A percentile compares a stretch with the other conserved stretches of the same genome.
Conservation (phyloP, 1,140 invertebrate genomes). For the Onthophagus taurus region DNA sequence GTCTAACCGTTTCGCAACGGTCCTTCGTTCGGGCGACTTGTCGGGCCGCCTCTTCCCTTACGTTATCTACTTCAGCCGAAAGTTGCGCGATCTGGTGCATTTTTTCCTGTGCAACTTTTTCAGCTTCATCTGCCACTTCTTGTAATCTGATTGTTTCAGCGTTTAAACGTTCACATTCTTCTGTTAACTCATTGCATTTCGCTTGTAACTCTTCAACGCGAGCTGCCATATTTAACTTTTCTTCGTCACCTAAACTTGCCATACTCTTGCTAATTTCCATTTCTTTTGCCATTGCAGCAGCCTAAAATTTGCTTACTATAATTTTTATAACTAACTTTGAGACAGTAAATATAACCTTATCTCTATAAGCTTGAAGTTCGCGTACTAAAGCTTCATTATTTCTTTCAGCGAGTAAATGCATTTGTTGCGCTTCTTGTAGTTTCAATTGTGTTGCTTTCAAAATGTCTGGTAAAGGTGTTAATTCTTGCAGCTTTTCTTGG, state of each 20-base stretch:
- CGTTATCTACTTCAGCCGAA: conserved; percentile 53
- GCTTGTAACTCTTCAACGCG: conserved; percentile 35
- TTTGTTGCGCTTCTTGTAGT: conserved; percentile 58
- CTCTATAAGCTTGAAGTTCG: conserved; percentile 46
- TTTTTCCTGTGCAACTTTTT: conserved; percentile 43
- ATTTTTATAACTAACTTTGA: not conserved
- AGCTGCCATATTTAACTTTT: conserved; percentile 32
- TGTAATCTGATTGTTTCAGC: conserved; percentile 38
- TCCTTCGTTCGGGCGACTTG: conserved; percentile 44
- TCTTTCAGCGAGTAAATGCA: conserved; percentile 50
- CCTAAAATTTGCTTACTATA: conserved; percentile 1
- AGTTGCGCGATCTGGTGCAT: conserved; percentile 49
- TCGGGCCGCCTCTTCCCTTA: conserved; percentile 60
- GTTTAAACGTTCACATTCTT: conserved; percentile 43
- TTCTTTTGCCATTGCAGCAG: conserved; percentile 34
- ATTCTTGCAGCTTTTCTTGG: conserved; percentile 64
- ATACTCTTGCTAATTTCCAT: conserved; percentile 30
- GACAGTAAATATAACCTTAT: conserved; percentile 39
- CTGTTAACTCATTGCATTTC: conserved; percentile 37
- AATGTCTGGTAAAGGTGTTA: conserved; percentile 61
- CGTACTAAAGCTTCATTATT: conserved; percentile 50
- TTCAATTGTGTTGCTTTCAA: conserved; percentile 62
- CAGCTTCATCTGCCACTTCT: conserved; percentile 44
- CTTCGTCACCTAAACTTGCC: conserved; percentile 32
- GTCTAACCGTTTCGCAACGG: conserved; percentile 50